phyloP scores from a whole-genome alignment of 2,888 invertebrate genomes.

The Pristionchus entomophagus region DNA sequence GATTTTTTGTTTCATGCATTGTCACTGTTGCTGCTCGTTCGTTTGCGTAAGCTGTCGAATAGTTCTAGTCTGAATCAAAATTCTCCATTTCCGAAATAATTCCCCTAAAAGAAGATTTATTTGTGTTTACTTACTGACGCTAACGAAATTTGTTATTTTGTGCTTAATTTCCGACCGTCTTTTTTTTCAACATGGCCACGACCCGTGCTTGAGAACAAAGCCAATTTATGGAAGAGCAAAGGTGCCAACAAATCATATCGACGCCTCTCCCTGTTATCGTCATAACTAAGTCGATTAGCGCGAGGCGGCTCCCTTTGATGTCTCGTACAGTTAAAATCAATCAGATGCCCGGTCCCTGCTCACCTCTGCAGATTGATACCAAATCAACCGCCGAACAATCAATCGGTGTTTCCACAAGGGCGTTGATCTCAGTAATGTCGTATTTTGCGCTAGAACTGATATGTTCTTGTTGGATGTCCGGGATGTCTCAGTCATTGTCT shows the following conservation, averaged over 20 bases:
- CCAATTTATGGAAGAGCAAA: not conserved
- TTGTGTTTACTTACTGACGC: too few relatives aligned
- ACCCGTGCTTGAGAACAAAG: not conserved
- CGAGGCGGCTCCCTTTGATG: constrained; percentile 25
- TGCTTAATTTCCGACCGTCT: too few relatives aligned
- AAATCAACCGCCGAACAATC: not conserved
- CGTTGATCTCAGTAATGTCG: too few relatives aligned
- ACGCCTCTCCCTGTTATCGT: constrained; percentile 26
- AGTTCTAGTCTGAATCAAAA: too few relatives aligned
- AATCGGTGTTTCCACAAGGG: not conserved
- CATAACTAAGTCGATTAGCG: constrained; percentile 32
- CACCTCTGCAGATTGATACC: constrained; percentile 30
- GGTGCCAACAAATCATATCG: constrained; percentile 25
- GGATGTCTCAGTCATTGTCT: not conserved
- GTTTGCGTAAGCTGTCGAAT: too few relatives aligned
- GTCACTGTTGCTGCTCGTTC: too few relatives aligned
- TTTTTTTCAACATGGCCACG: not conserved
- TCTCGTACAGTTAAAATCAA: constrained; percentile 17
- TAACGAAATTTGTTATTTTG: too few relatives aligned
- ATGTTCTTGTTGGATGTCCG: not conserved
- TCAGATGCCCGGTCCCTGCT: not conserved
- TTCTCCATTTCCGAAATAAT: too few relatives aligned
- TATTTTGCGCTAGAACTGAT: too few relatives aligned
- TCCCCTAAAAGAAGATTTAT: too few relatives aligned
- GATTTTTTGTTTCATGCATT: too few relatives aligned